Base-by-base conservation (phyloP, 2,113 vertebrate species). In the Camarhynchus parvulus region DNA sequence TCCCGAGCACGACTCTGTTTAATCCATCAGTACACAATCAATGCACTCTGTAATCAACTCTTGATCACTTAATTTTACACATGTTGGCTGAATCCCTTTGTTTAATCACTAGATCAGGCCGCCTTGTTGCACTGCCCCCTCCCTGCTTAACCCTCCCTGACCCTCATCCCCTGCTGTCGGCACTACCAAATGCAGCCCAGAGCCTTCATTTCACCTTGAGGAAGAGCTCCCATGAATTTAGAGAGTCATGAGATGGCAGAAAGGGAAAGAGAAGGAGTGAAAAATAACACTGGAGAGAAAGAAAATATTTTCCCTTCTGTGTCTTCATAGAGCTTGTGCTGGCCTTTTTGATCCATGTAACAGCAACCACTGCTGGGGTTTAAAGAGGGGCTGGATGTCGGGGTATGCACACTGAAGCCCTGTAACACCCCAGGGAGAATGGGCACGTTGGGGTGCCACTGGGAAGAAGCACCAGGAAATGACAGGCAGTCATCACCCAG, bases 31-130 rank as follows among this genome's bases (percentile, higher is more conserved):
- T 97, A 98, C 96, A 97, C 97, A 98, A 97, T 97, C 97, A 98
- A 97, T 98, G 97, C 97, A 98, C 97, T 98, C 97, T 97, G 98
- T 98, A 98, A 98, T 98, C 98, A 98, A 98, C 97, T 98, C 97
- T 97, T 98, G 97, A 98, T 98, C 96, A 97, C 97, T 98, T 98
- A 98, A 97, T 98, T 98, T 98, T 98, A 97, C 96, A 96, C 89
- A 92, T 97, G 97, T 98, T 98, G 97, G 97, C 97, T 97, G 98
- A 98, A 97, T 98, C 97, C 96, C 96, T 98, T 97, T 97, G 97
- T 98, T 97, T 98, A 98, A 97, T 97, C 96, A 97, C 89, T 93
- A 95, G 92, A 97, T 98, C 97, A 97, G 96, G 96, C 94, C 2
- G 78, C 82, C 83, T 95, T 94, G 83, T 91, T 96, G 94, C 72